phyloP scores from a whole-genome alignment of 2,113 vertebrate genomes.

The Enhydra lutris region DNA sequence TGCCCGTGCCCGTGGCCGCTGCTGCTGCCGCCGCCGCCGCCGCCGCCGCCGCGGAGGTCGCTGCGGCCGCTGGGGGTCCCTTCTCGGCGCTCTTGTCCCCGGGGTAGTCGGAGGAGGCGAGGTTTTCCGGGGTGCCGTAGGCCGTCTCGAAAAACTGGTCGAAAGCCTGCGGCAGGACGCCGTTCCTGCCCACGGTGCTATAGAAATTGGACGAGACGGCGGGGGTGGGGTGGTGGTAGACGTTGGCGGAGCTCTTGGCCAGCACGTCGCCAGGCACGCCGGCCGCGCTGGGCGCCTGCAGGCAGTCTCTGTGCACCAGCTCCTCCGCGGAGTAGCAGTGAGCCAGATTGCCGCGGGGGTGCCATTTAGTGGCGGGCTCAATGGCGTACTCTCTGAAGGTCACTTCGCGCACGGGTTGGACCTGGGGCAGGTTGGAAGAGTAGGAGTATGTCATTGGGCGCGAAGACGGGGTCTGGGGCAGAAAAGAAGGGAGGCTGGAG shows the following conservation, averaged over 20 bases:
- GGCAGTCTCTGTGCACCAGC: constrained; percentile 96
- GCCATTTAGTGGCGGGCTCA: constrained; percentile 96
- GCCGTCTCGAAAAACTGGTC: constrained; percentile 99
- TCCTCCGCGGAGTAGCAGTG: constrained; percentile 97
- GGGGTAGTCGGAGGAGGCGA: constrained; percentile 85
- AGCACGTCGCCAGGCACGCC: constrained; percentile 92
- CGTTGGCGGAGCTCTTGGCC: constrained; percentile 90
- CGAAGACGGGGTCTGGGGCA: constrained; percentile 98
- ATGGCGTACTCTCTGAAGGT: constrained; percentile 99
- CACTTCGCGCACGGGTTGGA: constrained; percentile 97
- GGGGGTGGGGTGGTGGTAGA: constrained; percentile 89
- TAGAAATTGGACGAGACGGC: constrained; percentile 92
- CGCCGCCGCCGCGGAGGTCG: constrained; percentile 82
- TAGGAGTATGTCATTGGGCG: constrained; percentile 98
- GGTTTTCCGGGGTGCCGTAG: constrained; percentile 90
- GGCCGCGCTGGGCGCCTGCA: constrained; percentile 88
- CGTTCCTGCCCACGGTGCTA: constrained; percentile 94
- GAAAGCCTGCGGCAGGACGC: constrained; percentile 97
- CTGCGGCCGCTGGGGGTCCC: constrained; percentile 84
- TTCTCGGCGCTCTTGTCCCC: constrained; percentile 88
- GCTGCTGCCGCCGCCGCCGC: constrained; percentile 77
- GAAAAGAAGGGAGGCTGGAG: constrained; percentile 97
- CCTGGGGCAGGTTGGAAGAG: constrained; percentile 96
- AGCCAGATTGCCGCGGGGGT: constrained; percentile 94
- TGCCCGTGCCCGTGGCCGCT: constrained; percentile 61